phyloP scores from a whole-genome alignment of 1,140 invertebrate species.

The Phymastichus coffea region DNA sequence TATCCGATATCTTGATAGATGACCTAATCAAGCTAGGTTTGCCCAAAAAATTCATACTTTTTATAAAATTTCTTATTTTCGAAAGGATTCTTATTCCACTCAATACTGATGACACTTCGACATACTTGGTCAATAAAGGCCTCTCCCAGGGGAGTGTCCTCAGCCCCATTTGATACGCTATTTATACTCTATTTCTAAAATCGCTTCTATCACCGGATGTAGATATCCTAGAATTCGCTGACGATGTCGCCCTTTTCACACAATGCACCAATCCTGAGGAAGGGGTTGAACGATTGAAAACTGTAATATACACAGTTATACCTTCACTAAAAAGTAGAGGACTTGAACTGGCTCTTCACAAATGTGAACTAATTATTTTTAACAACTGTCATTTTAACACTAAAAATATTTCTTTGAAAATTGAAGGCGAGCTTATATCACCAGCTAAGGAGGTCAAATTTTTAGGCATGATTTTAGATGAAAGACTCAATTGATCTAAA shows the following conservation, averaged over 20 bases:
- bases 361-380: conserved; percentile 16
- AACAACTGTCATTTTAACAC: background rate
- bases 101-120: background rate
- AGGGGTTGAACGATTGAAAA: background rate
- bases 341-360: conserved; percentile 2
- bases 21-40: background rate
- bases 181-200: background rate
- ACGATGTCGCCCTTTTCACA: background rate
- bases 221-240: background rate
- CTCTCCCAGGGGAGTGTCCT: background rate
- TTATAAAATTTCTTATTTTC: background rate
- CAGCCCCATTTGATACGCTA: too few species aligned
- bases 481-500: background rate
- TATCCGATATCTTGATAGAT: background rate
- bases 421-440: background rate
- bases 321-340: background rate
- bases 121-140: background rate
- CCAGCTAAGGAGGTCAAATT: background rate
- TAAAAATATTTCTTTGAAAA: background rate
- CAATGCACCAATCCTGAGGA: background rate
- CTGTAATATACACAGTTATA: background rate
- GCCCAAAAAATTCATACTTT: background rate
- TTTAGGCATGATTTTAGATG: conserved; percentile 9
- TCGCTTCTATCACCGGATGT: background rate
- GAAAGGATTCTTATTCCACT: background rate